These are phyloP conservation scores for Anseranas semipalmata DNA, from an alignment of 2,113 vertebrate genomes.

Conservation along the genomic window DNA sequence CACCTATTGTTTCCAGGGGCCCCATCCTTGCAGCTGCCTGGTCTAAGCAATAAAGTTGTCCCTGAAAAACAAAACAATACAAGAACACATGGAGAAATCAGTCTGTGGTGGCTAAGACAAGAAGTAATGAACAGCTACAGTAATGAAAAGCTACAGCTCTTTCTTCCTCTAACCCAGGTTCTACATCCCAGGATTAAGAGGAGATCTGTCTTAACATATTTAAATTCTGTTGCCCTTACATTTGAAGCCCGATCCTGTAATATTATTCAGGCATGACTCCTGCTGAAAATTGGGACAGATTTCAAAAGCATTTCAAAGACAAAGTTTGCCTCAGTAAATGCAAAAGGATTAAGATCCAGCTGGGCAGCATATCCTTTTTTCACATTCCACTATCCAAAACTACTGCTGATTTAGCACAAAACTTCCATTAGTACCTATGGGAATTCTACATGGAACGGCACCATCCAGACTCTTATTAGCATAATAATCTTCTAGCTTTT, in stretches of 20 bases:
- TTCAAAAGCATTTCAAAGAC: conserved; percentile 57
- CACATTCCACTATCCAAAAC: conserved; percentile 16
- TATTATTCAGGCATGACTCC: conserved; percentile 28
- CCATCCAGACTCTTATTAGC: background rate
- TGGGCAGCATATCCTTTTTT: background rate
- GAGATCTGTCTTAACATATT: background rate
- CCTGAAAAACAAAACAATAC: conserved; percentile 2
- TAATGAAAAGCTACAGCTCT: background rate
- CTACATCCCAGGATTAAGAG: background rate
- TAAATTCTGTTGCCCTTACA: conserved; percentile 23
- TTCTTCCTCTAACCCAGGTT: background rate
- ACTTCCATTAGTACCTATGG: background rate
- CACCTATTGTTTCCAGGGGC: conserved; percentile 66
- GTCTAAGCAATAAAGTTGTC: background rate
- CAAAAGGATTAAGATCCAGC: conserved; percentile 44
- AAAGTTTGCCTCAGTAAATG: conserved; percentile 48
- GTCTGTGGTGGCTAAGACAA: background rate
- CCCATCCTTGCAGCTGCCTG: conserved; percentile 59
- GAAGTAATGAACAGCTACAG: background rate
- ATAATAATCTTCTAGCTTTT: conserved; percentile 1
- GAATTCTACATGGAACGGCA: background rate
- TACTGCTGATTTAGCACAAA: conserved; percentile 43
- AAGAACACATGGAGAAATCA: background rate
- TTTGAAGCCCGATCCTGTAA: conserved; percentile 6
- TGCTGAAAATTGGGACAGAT: conserved; percentile 46